Base-by-base conservation (phyloP, 2,888 invertebrate genomes). In the Allygus modestus region DNA sequence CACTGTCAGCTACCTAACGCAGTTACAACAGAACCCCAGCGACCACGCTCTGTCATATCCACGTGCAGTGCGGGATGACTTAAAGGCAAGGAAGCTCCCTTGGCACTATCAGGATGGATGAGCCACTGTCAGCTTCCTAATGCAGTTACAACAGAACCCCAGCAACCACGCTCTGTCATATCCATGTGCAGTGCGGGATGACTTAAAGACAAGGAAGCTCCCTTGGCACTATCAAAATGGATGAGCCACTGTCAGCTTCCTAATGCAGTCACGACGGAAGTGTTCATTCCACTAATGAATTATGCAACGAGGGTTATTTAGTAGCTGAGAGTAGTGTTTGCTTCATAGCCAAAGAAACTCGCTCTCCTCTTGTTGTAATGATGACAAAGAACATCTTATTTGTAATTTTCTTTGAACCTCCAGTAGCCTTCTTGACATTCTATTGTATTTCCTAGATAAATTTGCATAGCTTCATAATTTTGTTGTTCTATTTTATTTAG, bases 261-360 rank as follows among this genome's bases (percentile, higher is more conserved):
- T 77, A 51, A 71, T 71, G 71, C 71, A 46, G 77, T 51, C 77
- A 77, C 77, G 77, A 77, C 77, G 77, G 77, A 77, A 77, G 77
- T 51, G 41, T 43, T 77, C 77, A 51, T 58, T 58, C 37, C 37
- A 58, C 79, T 79, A 79, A 79, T 79, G 79, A 79, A 79, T 79
- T 79, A 79, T 79, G 51, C 79, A 79, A 46, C 23, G 51, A 58
- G 33, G 31, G 33, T 37, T 79, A 79, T 79, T 79, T 79, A 79
- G 79, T 79, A 51, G 79, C 20, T 58, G 33, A 31, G 23, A 79
- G 79, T 37, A 31, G 79, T 33, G 37, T 31, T 33, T 58, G 51
- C 58, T 58, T 11, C 37, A 58, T 20, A 20, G 31, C 79, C 11
- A 12, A 77, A 77, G 73, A 73, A 65, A 73, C 73, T n/a, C 31